Conservation (phyloP, 2,888 invertebrate species). For the Lomographa bimaculata region DNA sequence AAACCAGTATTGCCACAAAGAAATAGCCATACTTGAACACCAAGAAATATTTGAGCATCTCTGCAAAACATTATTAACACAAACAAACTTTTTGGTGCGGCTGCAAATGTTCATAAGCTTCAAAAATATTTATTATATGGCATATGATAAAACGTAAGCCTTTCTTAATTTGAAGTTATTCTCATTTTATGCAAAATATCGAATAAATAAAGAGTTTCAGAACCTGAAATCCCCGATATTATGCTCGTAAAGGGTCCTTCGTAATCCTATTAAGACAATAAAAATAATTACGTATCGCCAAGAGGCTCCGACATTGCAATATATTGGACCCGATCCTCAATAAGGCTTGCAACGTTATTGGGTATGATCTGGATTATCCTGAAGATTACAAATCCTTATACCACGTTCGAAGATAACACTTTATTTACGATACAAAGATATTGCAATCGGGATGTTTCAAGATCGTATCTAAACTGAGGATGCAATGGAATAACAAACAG, state of each 20-base stretch:
- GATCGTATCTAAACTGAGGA: slow-evolving; percentile 57
- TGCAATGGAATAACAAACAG: slow-evolving; percentile 11
- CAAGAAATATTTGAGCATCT: slow-evolving; percentile 3
- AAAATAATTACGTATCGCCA: slow-evolving; percentile 17
- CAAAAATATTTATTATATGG: no score
- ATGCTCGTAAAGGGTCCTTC: slow-evolving; percentile 2
- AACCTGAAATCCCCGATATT: slow-evolving; percentile 1
- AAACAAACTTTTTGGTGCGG: no score
- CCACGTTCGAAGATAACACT: slow-evolving; percentile 48
- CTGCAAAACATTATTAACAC: not conserved
- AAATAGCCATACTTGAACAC: no score
- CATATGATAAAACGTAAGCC: no score
- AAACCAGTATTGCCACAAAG: no score
- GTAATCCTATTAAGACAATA: slow-evolving; percentile 22
- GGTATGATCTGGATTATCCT: slow-evolving; percentile 55
- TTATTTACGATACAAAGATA: slow-evolving; percentile 46
- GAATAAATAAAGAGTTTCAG: slow-evolving; percentile 7
- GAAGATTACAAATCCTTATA: slow-evolving; percentile 58
- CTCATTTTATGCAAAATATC: slow-evolving; percentile 8
- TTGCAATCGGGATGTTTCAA: slow-evolving; percentile 58
- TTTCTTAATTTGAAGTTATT: slow-evolving; percentile 9
- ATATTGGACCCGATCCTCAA: slow-evolving; percentile 27
- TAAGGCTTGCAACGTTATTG: slow-evolving; percentile 37
- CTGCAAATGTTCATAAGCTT: no score
- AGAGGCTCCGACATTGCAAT: slow-evolving; percentile 11